Conservation (phyloP, 92 coral and sea anemone genomes). For the Zoanthus solanderi region DNA sequence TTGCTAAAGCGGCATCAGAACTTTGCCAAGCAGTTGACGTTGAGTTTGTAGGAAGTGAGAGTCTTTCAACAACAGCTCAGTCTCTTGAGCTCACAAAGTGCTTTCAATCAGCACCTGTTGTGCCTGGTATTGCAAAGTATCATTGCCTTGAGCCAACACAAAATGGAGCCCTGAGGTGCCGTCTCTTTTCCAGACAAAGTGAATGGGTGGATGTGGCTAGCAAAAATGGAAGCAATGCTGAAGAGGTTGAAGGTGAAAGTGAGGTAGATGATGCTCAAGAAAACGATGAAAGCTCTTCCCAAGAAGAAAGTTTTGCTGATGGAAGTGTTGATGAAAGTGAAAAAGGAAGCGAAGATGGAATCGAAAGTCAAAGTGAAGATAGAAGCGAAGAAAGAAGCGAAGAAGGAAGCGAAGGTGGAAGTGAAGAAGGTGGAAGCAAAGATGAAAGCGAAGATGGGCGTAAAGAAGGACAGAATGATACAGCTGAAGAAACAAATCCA, state of each 20-base stretch:
- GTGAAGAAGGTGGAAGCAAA: constrained; percentile 26
- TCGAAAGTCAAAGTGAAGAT: constrained; percentile 6
- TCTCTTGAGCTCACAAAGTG: constrained; percentile 53
- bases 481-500: background rate
- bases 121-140: constrained; percentile 61
- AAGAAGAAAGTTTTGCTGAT: background rate
- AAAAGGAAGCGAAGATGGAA: constrained; percentile 9
- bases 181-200: constrained; percentile 49
- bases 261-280: constrained; percentile 5
- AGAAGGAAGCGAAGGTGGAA: constrained; percentile 18
- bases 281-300: background rate
- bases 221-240: constrained; percentile 43
- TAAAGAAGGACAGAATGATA: constrained; percentile 18
- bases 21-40: constrained; percentile 61
- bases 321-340: constrained; percentile 8
- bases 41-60: constrained; percentile 49
- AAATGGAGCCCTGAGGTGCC: constrained; percentile 54
- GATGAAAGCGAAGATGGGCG: background rate
- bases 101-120: constrained; percentile 49
- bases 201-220: constrained; percentile 34
- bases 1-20: constrained; percentile 61
- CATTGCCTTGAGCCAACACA: constrained; percentile 74
- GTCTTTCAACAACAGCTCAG: constrained; percentile 44
- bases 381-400: background rate
- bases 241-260: constrained; percentile 8